Percentiles rank a stretch among this genome's conserved stretches.
phyloP scores from a whole-genome alignment of 2,113 vertebrate genomes.

The Varanus salvator region DNA sequence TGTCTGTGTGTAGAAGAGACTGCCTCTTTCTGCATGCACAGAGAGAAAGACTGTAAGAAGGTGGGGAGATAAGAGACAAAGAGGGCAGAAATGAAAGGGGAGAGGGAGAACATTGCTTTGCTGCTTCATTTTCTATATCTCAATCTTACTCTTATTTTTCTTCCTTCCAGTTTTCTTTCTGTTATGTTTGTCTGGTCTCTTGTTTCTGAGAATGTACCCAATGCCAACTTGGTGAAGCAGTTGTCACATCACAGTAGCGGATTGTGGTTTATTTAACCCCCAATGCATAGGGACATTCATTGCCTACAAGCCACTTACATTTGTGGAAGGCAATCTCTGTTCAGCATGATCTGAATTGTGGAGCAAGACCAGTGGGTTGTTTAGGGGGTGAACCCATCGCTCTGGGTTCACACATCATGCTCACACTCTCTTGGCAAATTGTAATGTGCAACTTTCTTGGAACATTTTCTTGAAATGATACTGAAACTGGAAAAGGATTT shows the following conservation, averaged over 20 bases:
- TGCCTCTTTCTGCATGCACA: neutral
- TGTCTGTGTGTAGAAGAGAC: too few species aligned
- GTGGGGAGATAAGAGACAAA: neutral
- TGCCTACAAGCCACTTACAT: too few species aligned
- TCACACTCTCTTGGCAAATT: too few species aligned
- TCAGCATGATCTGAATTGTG: too few species aligned
- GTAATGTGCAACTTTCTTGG: neutral
- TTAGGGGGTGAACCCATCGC: too few species aligned
- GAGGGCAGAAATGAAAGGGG: neutral
- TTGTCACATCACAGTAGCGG: too few species aligned
- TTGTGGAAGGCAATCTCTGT: too few species aligned
- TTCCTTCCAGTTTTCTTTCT: neutral
- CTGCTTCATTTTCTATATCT: neutral
- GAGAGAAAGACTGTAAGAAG: neutral
- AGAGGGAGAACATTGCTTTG: neutral
- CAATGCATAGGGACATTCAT: too few species aligned
- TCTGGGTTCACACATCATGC: too few species aligned
- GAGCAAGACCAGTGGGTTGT: too few species aligned
- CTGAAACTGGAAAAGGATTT: neutral
- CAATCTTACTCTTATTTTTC: neutral
- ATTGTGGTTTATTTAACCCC: too few species aligned
- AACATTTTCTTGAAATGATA: neutral
- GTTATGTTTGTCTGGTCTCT: neutral
- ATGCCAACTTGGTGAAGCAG: too few species aligned
- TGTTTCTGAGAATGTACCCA: neutral